These are phyloP conservation scores for Irena cyanogastra DNA, from an alignment of 2,113 vertebrate genomes.

Conservation along the genomic window DNA sequence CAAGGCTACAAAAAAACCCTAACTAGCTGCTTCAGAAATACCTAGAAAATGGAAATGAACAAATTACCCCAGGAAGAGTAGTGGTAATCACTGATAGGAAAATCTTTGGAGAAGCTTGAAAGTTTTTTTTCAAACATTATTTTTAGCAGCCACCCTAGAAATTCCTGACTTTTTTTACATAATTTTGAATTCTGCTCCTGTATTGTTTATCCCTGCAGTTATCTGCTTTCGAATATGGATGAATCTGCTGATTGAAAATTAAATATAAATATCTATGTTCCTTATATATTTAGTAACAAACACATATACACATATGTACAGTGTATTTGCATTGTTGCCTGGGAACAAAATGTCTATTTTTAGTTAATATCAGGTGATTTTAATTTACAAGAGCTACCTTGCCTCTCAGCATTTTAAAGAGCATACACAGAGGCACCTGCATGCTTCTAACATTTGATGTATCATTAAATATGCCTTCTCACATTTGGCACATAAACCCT, in stretches of 20 bases:
- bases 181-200: conserved; percentile 32
- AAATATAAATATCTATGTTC: conserved; percentile 33
- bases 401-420: conserved; percentile 32
- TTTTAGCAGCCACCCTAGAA: conserved; percentile 10
- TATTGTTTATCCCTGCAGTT: conserved; percentile 57
- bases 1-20: not conserved
- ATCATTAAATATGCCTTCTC: conserved; percentile 76
- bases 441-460: conserved; percentile 66
- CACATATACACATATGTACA: not conserved
- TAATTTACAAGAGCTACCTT: not conserved
- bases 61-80: not conserved
- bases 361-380: conserved; percentile 46
- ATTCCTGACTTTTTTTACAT: conserved; percentile 2
- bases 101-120: not conserved
- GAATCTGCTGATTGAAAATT: conserved; percentile 52
- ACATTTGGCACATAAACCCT: conserved; percentile 71
- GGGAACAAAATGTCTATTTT: conserved; percentile 11
- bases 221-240: conserved; percentile 45
- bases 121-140: not conserved
- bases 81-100: not conserved
- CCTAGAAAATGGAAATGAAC: not conserved
- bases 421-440: conserved; percentile 45
- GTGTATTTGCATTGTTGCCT: not conserved
- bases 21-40: not conserved
- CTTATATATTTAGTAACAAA: conserved; percentile 50